These are phyloP conservation scores for Aldabrachelys gigantea DNA, from an alignment of 2,113 vertebrate species.

Conservation along the genomic window DNA sequence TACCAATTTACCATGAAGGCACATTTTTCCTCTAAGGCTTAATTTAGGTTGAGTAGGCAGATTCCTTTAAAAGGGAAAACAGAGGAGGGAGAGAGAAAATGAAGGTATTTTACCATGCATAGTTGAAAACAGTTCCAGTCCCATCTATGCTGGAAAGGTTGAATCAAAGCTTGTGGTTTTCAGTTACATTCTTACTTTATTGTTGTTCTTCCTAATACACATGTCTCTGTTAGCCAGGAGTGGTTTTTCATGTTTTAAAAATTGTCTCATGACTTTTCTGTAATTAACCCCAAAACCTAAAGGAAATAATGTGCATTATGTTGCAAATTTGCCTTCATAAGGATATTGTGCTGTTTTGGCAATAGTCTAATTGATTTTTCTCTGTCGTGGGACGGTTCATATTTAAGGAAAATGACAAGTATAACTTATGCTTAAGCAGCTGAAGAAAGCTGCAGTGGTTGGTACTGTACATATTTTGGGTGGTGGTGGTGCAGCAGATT, in stretches of 20 bases:
- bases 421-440: constrained; percentile 65
- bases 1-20: constrained; percentile 19
- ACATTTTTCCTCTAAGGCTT: constrained; percentile 38
- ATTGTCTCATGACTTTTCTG: constrained; percentile 29
- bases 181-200: constrained; percentile 3
- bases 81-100: not conserved
- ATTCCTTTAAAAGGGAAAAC: constrained; percentile 57
- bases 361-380: constrained; percentile 19
- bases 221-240: constrained; percentile 9
- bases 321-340: constrained; percentile 14
- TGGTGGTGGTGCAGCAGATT: constrained; percentile 3
- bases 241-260: constrained; percentile 56
- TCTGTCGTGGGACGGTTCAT: constrained; percentile 45
- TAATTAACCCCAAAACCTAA: not conserved
- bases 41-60: constrained; percentile 56
- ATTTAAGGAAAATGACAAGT: constrained; percentile 61
- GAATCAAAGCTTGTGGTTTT: constrained; percentile 57
- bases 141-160: constrained; percentile 43
- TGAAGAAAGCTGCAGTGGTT: constrained; percentile 51
- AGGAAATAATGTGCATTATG: not conserved
- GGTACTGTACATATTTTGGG: not conserved
- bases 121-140: constrained; percentile 22
- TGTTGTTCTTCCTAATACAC: constrained; percentile 39
- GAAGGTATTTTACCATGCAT: constrained; percentile 33
- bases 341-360: constrained; percentile 46